Base-by-base conservation (phyloP, 2,888 invertebrate genomes). In the Hecatera dysodea region DNA sequence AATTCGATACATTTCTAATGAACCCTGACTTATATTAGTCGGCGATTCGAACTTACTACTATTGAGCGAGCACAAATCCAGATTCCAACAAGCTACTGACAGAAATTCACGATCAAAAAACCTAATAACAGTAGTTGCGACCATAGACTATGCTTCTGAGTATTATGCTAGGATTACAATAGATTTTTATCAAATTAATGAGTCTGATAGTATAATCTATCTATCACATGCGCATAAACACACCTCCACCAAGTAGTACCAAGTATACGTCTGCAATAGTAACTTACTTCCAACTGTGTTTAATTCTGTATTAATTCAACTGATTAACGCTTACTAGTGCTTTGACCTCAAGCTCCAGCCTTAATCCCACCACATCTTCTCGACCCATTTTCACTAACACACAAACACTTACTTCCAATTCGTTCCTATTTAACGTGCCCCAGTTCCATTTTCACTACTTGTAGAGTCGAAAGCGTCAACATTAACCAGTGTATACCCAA, bases 401-500 rank as follows among this genome's bases (percentile, higher is more conserved):
- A 24, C 42, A 15, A 36, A 36, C 19, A 33, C 19, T 44, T 44
- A 62, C 2, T 19, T 17, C 12, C 27, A 64, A 29, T 56, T 33
- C 44, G 6, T 62, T 2, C 50, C 8, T 22, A 42, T 36, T 57
- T 48, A 61, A 75, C 24, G 42, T 74, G 48, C 0, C 8, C 52
- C n/a, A 42, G n/a, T 53, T 75, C 7, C 3, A 42, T 36, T 68
- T 60, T 55, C 12, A 36, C 22, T 7, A 33, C 27, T 27, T 29
- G n/a, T 17, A 67, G 77, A 53, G 33, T 72, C 62, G 46, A 84
- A 81, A 39, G 24, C 56, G n/a, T 3, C 17, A 0, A 57, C 76
- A 56, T 74, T 74, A 71, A 84, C 69, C 19, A n/a, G 77, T 9
- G 50, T 69, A 57, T 69, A 66, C 52, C 67, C 72, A 83, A 80